These are phyloP conservation scores for Apamea sordens DNA, from an alignment of 2,888 invertebrate species.

Conservation along the genomic window DNA sequence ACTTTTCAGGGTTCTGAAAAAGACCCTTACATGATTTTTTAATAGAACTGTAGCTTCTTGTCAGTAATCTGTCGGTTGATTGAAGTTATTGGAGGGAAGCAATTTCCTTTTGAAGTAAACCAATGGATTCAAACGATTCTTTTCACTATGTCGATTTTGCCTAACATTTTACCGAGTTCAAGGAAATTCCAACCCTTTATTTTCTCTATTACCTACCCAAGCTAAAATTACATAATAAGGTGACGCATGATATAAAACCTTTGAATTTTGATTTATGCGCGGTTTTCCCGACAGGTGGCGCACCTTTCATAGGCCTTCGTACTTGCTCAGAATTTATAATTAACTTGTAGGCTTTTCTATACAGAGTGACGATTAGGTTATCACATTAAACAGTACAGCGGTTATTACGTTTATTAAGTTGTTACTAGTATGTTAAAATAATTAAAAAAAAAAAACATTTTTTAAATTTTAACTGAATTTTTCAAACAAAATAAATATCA, in stretches of 20 bases:
- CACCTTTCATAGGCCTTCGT: not conserved
- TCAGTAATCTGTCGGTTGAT: not conserved
- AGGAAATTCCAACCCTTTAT: not conserved
- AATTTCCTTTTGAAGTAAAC: not conserved
- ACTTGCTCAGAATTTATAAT: constrained; percentile 17
- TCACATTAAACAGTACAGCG: too few relatives aligned
- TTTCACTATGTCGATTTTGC: not conserved
- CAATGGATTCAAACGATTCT: not conserved
- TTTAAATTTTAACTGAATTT: too few relatives aligned
- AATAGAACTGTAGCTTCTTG: not conserved
- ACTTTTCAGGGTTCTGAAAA: not conserved
- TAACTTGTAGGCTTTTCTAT: not conserved
- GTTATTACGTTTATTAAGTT: too few relatives aligned
- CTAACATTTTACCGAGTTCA: not conserved
- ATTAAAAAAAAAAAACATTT: too few relatives aligned
- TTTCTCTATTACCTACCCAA: not conserved
- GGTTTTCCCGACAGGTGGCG: constrained; percentile 10
- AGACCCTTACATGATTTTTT: not conserved
- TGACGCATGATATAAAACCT: constrained; percentile 7
- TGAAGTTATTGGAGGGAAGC: not conserved
- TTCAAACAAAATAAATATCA: too few relatives aligned
- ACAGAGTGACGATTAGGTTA: too few relatives aligned
- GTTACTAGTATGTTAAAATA: too few relatives aligned
- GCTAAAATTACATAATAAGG: not conserved
- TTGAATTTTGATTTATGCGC: constrained; percentile 24